Conservation (phyloP, 2,888 invertebrate genomes). For the Caenorhabditis sinica region DNA sequence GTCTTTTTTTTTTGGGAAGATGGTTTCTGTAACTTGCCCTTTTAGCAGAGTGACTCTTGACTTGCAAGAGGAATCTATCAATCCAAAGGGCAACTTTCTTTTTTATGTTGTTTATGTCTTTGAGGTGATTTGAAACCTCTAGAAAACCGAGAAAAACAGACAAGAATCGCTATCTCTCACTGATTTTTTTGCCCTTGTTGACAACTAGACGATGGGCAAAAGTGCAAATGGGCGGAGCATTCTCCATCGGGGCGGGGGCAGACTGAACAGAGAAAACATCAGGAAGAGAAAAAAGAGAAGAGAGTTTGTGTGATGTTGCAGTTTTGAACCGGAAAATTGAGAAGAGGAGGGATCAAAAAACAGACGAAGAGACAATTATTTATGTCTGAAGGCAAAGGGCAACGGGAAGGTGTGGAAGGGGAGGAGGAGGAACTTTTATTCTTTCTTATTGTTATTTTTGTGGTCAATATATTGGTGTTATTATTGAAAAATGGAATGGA, state of each 20-base stretch:
- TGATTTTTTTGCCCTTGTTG: conserved; percentile 23
- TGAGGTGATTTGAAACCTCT: background rate
- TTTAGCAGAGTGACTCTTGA: conserved; percentile 7
- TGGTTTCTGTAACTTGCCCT: conserved; percentile 23
- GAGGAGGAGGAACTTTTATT: background rate
- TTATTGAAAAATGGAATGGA: background rate
- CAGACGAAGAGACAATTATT: background rate
- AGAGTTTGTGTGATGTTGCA: background rate
- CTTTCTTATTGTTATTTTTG: background rate
- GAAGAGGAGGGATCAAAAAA: conserved; percentile 7
- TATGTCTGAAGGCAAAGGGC: conserved; percentile 8
- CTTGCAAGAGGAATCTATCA: background rate
- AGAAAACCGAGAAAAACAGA: background rate
- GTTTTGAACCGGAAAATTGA: background rate
- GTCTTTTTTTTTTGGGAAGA: conserved; percentile 8
- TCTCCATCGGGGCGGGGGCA: background rate
- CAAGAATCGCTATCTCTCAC: background rate
- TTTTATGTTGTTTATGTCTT: conserved; percentile 21
- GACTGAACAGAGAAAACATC: conserved; percentile 7
- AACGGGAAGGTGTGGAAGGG: background rate
- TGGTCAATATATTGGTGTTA: background rate
- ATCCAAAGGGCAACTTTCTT: conserved; percentile 32
- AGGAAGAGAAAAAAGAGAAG: conserved; percentile 11
- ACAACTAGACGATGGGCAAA: background rate
- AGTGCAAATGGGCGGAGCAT: conserved; percentile 37